Percentiles rank a stretch among this genome's conserved stretches.
phyloP scores from a whole-genome alignment of 2,888 invertebrate species.

The Trachelus troglodyta region DNA sequence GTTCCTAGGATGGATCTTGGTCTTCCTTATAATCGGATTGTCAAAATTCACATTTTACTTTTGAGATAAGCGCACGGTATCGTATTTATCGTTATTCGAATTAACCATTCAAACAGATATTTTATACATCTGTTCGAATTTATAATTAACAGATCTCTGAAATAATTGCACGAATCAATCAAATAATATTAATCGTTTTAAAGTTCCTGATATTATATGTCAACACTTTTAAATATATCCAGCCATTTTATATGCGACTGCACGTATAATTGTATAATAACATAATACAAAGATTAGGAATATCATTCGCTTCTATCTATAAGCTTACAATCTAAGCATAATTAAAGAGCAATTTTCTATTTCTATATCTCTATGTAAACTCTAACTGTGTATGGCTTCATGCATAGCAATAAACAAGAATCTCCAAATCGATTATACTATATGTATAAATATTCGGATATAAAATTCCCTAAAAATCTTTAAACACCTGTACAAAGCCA shows the following conservation, averaged over 20 bases:
- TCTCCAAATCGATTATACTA: background rate
- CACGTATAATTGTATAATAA: background rate
- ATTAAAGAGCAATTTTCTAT: background rate
- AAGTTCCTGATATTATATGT: background rate
- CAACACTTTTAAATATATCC: background rate
- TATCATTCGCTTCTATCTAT: background rate
- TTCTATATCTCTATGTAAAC: background rate
- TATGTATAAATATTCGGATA: background rate
- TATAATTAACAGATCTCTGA: background rate
- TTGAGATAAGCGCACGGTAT: background rate
- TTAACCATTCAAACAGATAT: background rate
- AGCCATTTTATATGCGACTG: background rate
- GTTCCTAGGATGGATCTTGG: background rate
- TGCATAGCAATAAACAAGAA: background rate
- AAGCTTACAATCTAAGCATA: background rate
- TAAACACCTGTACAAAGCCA: background rate
- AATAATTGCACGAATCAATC: background rate
- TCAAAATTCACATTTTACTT: background rate
- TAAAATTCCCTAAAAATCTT: background rate
- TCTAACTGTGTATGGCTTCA: background rate
- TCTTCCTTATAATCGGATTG: background rate
- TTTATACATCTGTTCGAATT: background rate
- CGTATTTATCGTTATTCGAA: background rate
- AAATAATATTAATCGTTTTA: slow-evolving; percentile 3
- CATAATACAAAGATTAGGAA: background rate